These are phyloP conservation scores for Paramuricea clavata DNA, from an alignment of 92 coral and sea anemone genomes.

Conservation along the genomic window DNA sequence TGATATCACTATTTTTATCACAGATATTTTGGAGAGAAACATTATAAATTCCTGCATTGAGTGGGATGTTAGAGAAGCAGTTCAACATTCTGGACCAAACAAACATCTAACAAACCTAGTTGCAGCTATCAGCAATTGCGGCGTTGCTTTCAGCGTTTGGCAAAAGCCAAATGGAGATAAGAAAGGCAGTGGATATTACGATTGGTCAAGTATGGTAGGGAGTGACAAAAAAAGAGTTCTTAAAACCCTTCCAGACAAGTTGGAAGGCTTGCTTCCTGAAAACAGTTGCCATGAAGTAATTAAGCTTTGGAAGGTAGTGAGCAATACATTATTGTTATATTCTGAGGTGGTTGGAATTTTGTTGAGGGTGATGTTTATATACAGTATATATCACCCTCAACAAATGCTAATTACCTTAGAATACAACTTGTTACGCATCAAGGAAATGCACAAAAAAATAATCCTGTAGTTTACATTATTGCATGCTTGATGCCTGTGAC, in stretches of 20 bases:
- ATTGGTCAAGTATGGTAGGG: not conserved
- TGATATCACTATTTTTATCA: not conserved
- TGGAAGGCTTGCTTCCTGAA: slow-evolving; percentile 14
- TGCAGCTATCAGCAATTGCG: not conserved
- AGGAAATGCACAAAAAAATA: too few species aligned
- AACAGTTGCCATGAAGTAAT: not conserved
- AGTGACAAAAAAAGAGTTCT: slow-evolving; percentile 17
- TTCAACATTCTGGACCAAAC: slow-evolving; percentile 4
- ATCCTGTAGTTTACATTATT: too few species aligned
- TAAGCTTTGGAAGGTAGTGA: too few species aligned
- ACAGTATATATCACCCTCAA: too few species aligned
- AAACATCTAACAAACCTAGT: slow-evolving; percentile 32
- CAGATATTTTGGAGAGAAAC: slow-evolving; percentile 43
- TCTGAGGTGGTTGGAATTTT: too few species aligned
- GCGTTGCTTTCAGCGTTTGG: slow-evolving; percentile 3
- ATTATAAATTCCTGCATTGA: slow-evolving; percentile 36
- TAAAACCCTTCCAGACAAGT: slow-evolving; percentile 12
- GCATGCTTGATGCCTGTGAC: too few species aligned
- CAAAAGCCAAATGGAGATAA: not conserved
- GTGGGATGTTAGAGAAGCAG: slow-evolving; percentile 46
- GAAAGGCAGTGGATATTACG: not conserved
- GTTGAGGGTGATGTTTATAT: too few species aligned
- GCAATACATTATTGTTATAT: too few species aligned
- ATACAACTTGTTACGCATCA: too few species aligned
- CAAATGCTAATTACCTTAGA: too few species aligned